These are phyloP conservation scores for Adineta ricciae DNA, from an alignment of 2,888 invertebrate species.

Conservation along the genomic window DNA sequence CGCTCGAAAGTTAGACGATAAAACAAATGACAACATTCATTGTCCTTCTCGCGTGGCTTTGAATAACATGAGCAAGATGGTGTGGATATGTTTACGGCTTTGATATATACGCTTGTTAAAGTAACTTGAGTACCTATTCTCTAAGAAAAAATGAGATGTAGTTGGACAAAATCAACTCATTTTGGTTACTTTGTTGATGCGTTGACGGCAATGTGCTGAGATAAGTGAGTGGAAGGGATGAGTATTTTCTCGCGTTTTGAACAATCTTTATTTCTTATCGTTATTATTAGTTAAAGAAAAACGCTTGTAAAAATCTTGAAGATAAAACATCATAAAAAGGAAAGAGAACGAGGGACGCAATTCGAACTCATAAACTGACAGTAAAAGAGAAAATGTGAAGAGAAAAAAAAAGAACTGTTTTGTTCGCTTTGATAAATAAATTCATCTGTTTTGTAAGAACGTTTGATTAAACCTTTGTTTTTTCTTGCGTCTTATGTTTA, in stretches of 20 bases:
- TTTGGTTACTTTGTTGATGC: background rate
- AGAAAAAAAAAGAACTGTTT: background rate
- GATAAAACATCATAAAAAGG: background rate
- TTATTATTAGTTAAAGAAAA: background rate
- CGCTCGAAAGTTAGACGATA: background rate
- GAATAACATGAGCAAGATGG: background rate
- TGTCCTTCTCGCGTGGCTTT: background rate
- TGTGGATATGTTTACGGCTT: background rate
- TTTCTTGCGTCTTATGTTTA: background rate
- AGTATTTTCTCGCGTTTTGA: background rate
- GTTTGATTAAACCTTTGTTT: background rate
- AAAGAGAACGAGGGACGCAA: background rate
- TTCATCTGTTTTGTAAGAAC: background rate
- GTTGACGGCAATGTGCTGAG: background rate
- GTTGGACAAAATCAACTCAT: background rate
- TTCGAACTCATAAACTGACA: background rate
- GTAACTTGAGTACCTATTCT: background rate
- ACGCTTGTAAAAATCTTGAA: background rate
- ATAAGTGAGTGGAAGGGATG: background rate
- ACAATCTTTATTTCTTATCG: background rate
- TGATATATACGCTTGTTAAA: background rate
- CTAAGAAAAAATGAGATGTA: background rate
- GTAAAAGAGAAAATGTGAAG: too few relatives aligned
- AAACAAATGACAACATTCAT: background rate
- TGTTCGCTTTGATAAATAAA: background rate